A percentile compares a stretch with the other conserved stretches of the same genome.
Conservation (phyloP, 2,113 vertebrate species). For the Sinocyclocheilus anophthalmus region DNA sequence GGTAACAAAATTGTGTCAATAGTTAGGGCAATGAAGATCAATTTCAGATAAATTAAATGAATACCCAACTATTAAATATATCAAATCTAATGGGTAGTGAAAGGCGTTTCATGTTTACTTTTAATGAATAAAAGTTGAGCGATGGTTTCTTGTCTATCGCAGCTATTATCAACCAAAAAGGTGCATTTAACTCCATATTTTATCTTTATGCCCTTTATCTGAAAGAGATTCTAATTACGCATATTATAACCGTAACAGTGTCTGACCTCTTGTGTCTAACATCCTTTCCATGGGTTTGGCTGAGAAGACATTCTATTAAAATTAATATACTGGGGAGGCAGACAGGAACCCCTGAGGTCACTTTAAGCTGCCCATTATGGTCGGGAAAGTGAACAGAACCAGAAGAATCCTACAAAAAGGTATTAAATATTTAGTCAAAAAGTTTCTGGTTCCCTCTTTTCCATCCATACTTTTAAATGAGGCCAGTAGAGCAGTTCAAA, state of each 20-base stretch:
- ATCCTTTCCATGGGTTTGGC: constrained; percentile 40
- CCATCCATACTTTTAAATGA: constrained; percentile 56
- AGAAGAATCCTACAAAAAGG: constrained; percentile 54
- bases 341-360: constrained; percentile 26
- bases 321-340: constrained; percentile 66
- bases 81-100: background rate
- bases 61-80: background rate
- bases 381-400: constrained; percentile 21
- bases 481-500: constrained; percentile 11
- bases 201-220: background rate
- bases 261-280: constrained; percentile 2
- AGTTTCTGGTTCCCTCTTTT: constrained; percentile 52
- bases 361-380: constrained; percentile 57
- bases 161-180: background rate
- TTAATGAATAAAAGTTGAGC: background rate
- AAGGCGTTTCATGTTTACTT: background rate
- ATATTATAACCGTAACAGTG: constrained; percentile 49
- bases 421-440: constrained; percentile 65
- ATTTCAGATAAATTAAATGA: background rate
- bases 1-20: background rate
- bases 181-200: constrained; percentile 2
- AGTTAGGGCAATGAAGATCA: too few species aligned
- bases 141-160: background rate
- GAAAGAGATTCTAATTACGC: constrained; percentile 59
- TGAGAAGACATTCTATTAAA: constrained; percentile 70